A percentile compares a stretch with the other conserved stretches of the same genome.
These are phyloP conservation scores for Mola mola DNA, from an alignment of 2,113 vertebrate genomes.

Conservation along the genomic window DNA sequence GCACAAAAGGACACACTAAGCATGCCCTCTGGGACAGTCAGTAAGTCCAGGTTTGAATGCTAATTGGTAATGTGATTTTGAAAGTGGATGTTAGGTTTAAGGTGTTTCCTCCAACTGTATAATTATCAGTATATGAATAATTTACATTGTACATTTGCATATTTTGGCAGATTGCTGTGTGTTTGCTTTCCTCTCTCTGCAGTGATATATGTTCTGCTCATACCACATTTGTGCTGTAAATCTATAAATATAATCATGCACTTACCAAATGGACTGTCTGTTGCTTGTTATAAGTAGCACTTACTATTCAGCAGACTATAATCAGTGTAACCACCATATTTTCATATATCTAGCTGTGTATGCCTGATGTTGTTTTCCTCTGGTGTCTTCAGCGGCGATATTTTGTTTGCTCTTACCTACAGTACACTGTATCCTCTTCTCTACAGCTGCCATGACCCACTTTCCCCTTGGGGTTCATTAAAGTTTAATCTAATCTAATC, in stretches of 20 bases:
- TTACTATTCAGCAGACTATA: not conserved
- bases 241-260: slow-evolving; percentile 6
- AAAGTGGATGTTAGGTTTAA: slow-evolving; percentile 13
- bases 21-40: not conserved
- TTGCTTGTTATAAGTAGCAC: not conserved
- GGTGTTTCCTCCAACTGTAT: slow-evolving; percentile 9
- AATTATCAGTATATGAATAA: slow-evolving; percentile 35
- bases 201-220: slow-evolving; percentile 19
- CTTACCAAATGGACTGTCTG: not conserved
- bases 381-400: slow-evolving; percentile 16
- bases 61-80: slow-evolving; percentile 5
- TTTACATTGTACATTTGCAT: slow-evolving; percentile 21
- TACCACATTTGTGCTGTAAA: slow-evolving; percentile 21
- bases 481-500: slow-evolving; percentile 65
- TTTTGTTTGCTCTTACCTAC: slow-evolving; percentile 49
- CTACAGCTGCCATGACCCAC: slow-evolving; percentile 56
- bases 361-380: slow-evolving; percentile 7
- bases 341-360: not conserved
- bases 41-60: slow-evolving; percentile 7
- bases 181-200: slow-evolving; percentile 3
- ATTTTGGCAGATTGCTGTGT: slow-evolving; percentile 10
- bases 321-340: not conserved
- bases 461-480: slow-evolving; percentile 70
- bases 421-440: slow-evolving; percentile 30
- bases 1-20: not conserved